Conservation (phyloP, 2,113 vertebrate species). For the Reinhardtius hippoglossoides region DNA sequence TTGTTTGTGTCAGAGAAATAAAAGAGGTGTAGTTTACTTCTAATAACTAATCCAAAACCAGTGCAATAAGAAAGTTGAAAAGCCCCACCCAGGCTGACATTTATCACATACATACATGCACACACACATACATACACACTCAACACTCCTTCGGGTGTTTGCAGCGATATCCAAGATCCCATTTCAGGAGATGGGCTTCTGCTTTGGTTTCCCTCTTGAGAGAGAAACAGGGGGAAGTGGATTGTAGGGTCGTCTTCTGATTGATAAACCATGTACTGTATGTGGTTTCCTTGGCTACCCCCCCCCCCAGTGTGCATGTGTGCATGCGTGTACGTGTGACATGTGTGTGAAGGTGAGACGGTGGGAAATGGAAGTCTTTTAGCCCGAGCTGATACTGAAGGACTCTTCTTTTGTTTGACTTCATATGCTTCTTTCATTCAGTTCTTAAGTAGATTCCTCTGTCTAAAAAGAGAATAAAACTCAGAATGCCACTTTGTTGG, state of each 20-base stretch:
- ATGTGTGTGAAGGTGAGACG: not conserved
- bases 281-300: slow-evolving; percentile 17
- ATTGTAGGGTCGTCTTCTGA: slow-evolving; percentile 11
- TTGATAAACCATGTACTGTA: slow-evolving; percentile 42
- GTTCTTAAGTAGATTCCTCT: slow-evolving; percentile 1
- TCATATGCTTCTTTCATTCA: not conserved
- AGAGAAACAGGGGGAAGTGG: slow-evolving; percentile 23
- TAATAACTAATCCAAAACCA: slow-evolving; percentile 11
- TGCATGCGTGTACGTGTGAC: not conserved
- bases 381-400: slow-evolving; percentile 10
- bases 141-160: not conserved
- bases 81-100: not conserved
- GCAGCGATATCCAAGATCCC: slow-evolving; percentile 10
- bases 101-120: no score
- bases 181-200: slow-evolving; percentile 34
- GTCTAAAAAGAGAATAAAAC: not conserved
- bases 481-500: not conserved
- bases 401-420: not conserved
- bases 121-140: not conserved
- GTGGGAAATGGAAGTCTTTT: slow-evolving; percentile 11
- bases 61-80: not conserved
- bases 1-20: not conserved
- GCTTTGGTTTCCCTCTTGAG: slow-evolving; percentile 21
- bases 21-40: not conserved
- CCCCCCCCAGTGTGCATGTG: not conserved